Percentiles rank a stretch among this genome's conserved stretches.
Conservation (phyloP, 2,113 vertebrate species). For the Hippocampus barbouri region DNA sequence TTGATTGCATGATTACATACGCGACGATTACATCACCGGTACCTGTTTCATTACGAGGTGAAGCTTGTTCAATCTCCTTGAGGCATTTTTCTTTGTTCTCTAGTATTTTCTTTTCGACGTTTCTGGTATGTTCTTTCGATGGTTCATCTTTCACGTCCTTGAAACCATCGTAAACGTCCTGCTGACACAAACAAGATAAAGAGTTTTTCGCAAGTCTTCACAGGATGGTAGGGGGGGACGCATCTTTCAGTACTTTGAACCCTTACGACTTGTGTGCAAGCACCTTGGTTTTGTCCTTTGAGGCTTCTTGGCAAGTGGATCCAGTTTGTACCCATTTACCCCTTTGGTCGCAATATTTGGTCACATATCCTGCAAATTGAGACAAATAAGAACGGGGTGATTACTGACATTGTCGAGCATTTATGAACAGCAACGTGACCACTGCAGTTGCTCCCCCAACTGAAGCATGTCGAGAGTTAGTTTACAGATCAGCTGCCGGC, state of each 20-base stretch:
- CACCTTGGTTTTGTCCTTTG: conserved; percentile 82
- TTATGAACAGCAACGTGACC: background rate
- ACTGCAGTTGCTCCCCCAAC: too few species aligned
- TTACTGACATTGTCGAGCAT: background rate
- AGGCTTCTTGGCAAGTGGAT: conserved; percentile 81
- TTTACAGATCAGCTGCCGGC: conserved; percentile 19
- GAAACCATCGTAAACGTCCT: conserved; percentile 19
- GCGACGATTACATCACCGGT: conserved; percentile 38
- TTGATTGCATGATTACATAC: background rate
- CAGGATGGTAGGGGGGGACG: too few species aligned
- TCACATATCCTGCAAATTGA: conserved; percentile 55
- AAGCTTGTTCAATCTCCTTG: conserved; percentile 44
- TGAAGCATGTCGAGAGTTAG: too few species aligned
- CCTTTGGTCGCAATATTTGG: conserved; percentile 85
- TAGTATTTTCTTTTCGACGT: background rate
- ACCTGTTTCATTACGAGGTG: conserved; percentile 43
- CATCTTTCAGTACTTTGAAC: conserved; percentile 2
- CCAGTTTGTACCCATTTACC: conserved; percentile 85
- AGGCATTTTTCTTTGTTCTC: conserved; percentile 46
- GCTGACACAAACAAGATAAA: conserved; percentile 1
- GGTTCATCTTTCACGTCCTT: conserved; percentile 13
- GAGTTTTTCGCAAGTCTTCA: background rate
- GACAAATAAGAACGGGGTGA: conserved; percentile 1
- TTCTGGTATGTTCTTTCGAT: background rate
- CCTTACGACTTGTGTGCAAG: conserved; percentile 2